These are phyloP conservation scores for Montipora foliosa DNA, from an alignment of 64 coral and sea anemone species.

Conservation along the genomic window DNA sequence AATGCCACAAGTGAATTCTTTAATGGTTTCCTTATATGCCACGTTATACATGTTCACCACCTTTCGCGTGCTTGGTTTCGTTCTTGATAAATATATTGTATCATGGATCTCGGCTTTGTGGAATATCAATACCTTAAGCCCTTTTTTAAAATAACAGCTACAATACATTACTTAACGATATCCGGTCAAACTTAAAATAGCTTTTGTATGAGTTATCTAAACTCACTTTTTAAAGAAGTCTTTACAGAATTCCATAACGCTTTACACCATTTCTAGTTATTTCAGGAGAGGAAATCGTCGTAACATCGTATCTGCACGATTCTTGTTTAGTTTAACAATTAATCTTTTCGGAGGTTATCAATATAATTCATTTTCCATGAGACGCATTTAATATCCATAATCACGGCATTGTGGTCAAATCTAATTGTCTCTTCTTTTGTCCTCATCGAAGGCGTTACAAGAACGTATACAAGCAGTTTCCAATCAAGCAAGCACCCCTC, in stretches of 20 bases:
- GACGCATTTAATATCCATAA: background rate
- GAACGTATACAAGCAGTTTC: slow-evolving; percentile 68
- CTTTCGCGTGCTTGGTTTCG: background rate
- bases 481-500: slow-evolving; percentile 75
- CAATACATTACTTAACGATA: background rate
- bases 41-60: background rate
- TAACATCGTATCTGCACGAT: background rate
- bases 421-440: background rate
- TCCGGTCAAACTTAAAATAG: background rate
- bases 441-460: slow-evolving; percentile 71
- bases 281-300: background rate
- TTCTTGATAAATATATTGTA: background rate
- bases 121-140: background rate
- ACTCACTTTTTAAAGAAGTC: too few relatives aligned
- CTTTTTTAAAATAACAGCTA: background rate
- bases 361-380: slow-evolving; percentile 12
- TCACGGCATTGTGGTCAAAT: background rate
- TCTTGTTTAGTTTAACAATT: background rate
- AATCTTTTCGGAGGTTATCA: background rate
- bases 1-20: background rate
- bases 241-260: too few relatives aligned
- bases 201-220: too few relatives aligned
- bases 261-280: background rate
- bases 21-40: background rate
- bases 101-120: background rate